phyloP scores from a whole-genome alignment of 1,140 invertebrate species.

The Drosophila chauvacae region DNA sequence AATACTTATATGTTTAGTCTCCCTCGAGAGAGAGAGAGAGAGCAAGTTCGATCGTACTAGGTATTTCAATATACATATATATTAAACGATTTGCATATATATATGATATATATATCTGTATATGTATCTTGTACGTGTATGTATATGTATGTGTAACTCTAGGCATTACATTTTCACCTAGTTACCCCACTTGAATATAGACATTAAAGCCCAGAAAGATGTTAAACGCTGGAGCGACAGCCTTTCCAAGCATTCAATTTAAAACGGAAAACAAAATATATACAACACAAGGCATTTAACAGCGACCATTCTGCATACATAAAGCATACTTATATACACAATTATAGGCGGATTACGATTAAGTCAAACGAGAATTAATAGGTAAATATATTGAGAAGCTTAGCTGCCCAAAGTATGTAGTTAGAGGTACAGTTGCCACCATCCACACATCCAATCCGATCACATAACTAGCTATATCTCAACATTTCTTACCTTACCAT shows the following conservation, averaged over 20 bases:
- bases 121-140: constrained; percentile 26
- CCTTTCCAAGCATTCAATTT: constrained; percentile 17
- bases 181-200: constrained; percentile 18
- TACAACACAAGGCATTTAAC: constrained; percentile 25
- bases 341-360: constrained; percentile 4
- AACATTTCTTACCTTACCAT: not conserved
- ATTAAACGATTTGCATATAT: constrained; percentile 38
- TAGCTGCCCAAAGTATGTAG: constrained; percentile 8
- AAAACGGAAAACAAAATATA: constrained; percentile 2
- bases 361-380: constrained; percentile 20
- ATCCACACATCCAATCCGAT: not conserved
- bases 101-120: constrained; percentile 20
- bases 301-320: constrained; percentile 20
- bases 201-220: not conserved
- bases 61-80: constrained; percentile 39
- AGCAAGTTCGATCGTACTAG: constrained; percentile 42
- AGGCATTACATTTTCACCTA: constrained; percentile 43
- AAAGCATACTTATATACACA: constrained; percentile 17
- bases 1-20: constrained; percentile 46
- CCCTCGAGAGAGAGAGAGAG: not conserved
- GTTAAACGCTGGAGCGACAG: constrained; percentile 4
- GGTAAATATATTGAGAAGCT: constrained; percentile 9
- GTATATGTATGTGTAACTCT: constrained; percentile 39
- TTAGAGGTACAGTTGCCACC: constrained; percentile 13
- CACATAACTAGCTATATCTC: constrained; percentile 4